Conservation (phyloP, 2,888 invertebrate genomes). For the Drosophila infuscata region DNA sequence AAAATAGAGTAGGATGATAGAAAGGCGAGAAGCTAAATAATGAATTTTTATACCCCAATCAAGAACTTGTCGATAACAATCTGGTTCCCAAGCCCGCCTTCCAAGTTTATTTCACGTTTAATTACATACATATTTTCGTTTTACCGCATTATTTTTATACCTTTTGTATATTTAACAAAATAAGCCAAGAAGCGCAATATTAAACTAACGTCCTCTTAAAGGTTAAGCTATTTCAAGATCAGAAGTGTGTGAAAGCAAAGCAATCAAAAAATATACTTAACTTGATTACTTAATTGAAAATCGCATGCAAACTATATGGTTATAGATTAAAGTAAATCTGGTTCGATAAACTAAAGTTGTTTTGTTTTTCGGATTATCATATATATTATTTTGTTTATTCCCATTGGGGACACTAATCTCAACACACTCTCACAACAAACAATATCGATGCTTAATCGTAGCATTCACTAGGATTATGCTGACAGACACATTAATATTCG, state of each 20-base stretch:
- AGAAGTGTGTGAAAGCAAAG: background rate
- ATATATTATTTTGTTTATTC: background rate
- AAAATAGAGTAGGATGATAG: background rate
- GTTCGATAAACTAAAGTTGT: background rate
- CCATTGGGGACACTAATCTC: background rate
- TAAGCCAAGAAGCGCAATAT: too few species aligned
- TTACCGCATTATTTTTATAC: background rate
- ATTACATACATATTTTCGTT: background rate
- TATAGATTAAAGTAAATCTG: background rate
- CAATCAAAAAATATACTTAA: background rate
- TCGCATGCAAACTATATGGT: background rate
- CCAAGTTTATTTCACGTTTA: background rate
- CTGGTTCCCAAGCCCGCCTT: background rate
- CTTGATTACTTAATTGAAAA: background rate
- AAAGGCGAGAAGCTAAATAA: background rate
- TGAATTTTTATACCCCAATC: background rate
- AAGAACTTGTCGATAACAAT: background rate
- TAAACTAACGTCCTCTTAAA: too few species aligned
- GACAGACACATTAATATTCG: constrained; percentile 4
- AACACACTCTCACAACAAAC: background rate
- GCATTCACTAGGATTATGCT: constrained; percentile 1
- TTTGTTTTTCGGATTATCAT: background rate
- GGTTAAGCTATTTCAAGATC: background rate
- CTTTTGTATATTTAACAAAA: background rate
- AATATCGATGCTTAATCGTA: background rate